A percentile compares a stretch with the other conserved stretches of the same genome.
Conservation (phyloP, 2,113 vertebrate species). For the Xiphophorus couchianus region DNA sequence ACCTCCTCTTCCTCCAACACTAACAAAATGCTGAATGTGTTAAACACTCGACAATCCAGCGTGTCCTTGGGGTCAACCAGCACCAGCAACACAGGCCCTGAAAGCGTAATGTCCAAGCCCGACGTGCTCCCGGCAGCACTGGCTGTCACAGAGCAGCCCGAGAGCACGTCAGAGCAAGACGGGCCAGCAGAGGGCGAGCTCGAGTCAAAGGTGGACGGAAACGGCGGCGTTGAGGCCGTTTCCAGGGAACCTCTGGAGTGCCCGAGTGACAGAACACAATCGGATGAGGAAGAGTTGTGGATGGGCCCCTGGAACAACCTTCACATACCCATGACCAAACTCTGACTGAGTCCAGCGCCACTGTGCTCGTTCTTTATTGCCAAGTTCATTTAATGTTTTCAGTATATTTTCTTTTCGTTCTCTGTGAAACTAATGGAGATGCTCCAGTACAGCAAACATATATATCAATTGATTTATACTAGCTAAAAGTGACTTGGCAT, state of each 20-base stretch:
- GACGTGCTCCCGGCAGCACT: constrained; percentile 61
- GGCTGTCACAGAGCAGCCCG: constrained; percentile 18
- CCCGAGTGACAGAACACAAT: constrained; percentile 88
- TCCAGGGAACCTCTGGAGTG: constrained; percentile 82
- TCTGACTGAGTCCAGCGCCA: constrained; percentile 79
- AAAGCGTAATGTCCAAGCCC: constrained; percentile 53
- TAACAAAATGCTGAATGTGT: constrained; percentile 80
- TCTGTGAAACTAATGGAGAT: constrained; percentile 29
- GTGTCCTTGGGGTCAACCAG: constrained; percentile 81
- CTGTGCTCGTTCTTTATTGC: constrained; percentile 31
- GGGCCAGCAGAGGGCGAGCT: constrained; percentile 78
- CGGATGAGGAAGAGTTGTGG: constrained; percentile 95
- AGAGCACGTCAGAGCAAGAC: constrained; percentile 67
- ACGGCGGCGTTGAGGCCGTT: constrained; percentile 77
- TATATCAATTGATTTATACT: constrained; percentile 18
- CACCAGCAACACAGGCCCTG: constrained; percentile 70
- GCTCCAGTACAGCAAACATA: constrained; percentile 12
- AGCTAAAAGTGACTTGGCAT: constrained; percentile 25
- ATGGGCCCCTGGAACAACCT: constrained; percentile 99
- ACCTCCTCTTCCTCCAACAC: constrained; percentile 41
- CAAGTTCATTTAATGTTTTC: constrained; percentile 29
- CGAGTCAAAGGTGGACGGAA: constrained; percentile 79
- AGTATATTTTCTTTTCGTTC: constrained; percentile 25
- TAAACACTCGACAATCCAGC: constrained; percentile 82
- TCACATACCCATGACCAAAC: constrained; percentile 99